A percentile compares a stretch with the other conserved stretches of the same genome.
These are phyloP conservation scores for Chanos chanos DNA, from an alignment of 2,797 vertebrate species.

Conservation along the genomic window DNA sequence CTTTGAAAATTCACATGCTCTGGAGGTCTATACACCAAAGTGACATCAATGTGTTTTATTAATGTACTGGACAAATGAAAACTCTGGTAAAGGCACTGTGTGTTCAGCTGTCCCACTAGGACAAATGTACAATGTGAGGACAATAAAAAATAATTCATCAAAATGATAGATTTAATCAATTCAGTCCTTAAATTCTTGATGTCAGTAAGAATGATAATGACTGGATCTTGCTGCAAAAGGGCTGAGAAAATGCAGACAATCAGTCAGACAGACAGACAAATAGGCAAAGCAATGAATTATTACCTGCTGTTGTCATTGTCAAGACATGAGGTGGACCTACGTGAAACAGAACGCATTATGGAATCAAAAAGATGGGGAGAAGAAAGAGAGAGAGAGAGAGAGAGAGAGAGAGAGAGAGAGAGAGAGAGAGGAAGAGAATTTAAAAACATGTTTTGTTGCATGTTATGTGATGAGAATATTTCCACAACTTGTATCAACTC, in stretches of 20 bases:
- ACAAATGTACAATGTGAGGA: not conserved
- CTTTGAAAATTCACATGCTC: too few species aligned
- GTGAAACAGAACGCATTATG: slow-evolving; percentile 87
- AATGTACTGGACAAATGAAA: too few species aligned
- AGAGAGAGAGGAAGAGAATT: slow-evolving; percentile 8
- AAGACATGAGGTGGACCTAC: slow-evolving; percentile 93
- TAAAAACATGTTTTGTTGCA: slow-evolving; percentile 4
- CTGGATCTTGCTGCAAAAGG: not conserved
- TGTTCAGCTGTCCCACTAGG: not conserved
- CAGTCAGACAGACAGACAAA: slow-evolving; percentile 22
- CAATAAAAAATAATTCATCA: too few species aligned
- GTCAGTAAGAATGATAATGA: not conserved
- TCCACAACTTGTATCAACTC: not conserved
- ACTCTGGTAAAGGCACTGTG: too few species aligned
- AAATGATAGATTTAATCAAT: too few species aligned
- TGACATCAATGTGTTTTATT: too few species aligned
- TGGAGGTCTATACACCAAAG: too few species aligned
- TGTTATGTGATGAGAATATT: not conserved
- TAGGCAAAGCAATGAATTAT: slow-evolving; percentile 67
- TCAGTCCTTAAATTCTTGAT: too few species aligned
- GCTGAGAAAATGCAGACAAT: slow-evolving; percentile 21
- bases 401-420: not conserved
- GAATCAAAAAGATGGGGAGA: slow-evolving; percentile 47
- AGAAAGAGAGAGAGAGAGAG: not conserved
- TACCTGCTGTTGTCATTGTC: slow-evolving; percentile 99